A percentile compares a stretch with the other conserved stretches of the same genome.
These are phyloP conservation scores for Picathartes gymnocephalus DNA, from an alignment of 2,113 vertebrate species.

Conservation along the genomic window DNA sequence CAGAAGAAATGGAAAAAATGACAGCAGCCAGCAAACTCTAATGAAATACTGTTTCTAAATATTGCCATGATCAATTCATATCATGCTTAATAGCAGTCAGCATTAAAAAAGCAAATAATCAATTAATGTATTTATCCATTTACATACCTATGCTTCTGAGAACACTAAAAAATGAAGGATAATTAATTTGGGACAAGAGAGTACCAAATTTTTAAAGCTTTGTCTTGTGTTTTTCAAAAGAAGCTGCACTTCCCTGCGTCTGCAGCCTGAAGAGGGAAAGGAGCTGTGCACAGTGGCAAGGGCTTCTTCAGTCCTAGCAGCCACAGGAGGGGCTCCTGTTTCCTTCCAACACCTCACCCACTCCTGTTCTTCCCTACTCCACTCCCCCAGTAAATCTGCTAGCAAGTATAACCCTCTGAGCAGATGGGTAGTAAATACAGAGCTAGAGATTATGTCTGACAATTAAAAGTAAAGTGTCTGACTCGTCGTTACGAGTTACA, in stretches of 20 bases:
- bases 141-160: neutral
- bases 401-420: conserved; percentile 2
- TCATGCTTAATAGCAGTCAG: neutral
- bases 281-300: neutral
- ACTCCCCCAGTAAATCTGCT: conserved; percentile 49
- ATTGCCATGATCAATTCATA: neutral
- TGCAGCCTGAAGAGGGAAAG: neutral
- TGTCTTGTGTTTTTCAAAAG: neutral
- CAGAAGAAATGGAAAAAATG: neutral
- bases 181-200: neutral
- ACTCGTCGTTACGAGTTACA: neutral
- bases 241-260: neutral
- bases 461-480: conserved; percentile 38
- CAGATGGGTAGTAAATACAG: conserved; percentile 53
- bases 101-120: neutral
- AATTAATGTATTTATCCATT: neutral
- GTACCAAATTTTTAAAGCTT: neutral
- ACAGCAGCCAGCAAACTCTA: neutral
- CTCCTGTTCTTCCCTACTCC: conserved; percentile 32
- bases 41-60: neutral
- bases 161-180: neutral
- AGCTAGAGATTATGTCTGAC: conserved; percentile 31
- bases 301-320: neutral
- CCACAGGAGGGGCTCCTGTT: neutral
- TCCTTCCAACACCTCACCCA: conserved; percentile 33